A percentile compares a stretch with the other conserved stretches of the same genome.
These are phyloP conservation scores for Cheirogaleus medius DNA, from an alignment of 2,113 vertebrate species.

Conservation along the genomic window DNA sequence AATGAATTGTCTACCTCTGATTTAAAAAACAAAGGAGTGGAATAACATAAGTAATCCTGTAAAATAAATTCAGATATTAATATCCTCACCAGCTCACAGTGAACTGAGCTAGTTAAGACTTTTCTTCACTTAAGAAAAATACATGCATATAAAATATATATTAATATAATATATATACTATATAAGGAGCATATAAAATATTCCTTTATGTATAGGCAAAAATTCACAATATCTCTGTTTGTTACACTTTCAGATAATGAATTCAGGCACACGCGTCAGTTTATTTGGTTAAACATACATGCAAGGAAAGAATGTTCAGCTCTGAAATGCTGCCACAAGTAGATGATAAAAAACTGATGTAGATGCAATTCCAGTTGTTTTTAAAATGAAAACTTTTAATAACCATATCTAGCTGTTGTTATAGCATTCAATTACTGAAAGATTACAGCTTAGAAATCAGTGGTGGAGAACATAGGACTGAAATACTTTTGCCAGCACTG, in stretches of 20 bases:
- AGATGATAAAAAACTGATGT: not conserved
- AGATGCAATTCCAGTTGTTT: not conserved
- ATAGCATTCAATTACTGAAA: not conserved
- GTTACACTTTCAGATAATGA: not conserved
- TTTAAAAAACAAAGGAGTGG: slow-evolving; percentile 81
- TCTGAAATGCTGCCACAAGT: not conserved
- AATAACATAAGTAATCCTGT: slow-evolving; percentile 82
- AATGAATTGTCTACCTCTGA: slow-evolving; percentile 85
- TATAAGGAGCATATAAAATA: not conserved
- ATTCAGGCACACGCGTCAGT: fast-evolving
- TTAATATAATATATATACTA: not conserved
- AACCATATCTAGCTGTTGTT: not conserved
- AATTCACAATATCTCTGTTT: fast-evolving
- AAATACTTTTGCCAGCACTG: not conserved
- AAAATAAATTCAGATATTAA: slow-evolving; percentile 74
- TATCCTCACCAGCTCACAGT: not conserved
- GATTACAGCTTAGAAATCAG: slow-evolving; percentile 17
- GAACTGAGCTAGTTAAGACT: not conserved
- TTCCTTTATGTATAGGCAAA: not conserved
- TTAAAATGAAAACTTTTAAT: slow-evolving; percentile 17
- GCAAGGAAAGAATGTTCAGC: not conserved
- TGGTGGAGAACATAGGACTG: not conserved
- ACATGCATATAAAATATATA: not conserved
- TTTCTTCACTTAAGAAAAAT: slow-evolving; percentile 1
- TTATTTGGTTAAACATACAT: not conserved